Percentiles rank a stretch among this genome's conserved stretches.
These are phyloP conservation scores for Agrotis ipsilon DNA, from an alignment of 2,888 invertebrate species.

Conservation along the genomic window DNA sequence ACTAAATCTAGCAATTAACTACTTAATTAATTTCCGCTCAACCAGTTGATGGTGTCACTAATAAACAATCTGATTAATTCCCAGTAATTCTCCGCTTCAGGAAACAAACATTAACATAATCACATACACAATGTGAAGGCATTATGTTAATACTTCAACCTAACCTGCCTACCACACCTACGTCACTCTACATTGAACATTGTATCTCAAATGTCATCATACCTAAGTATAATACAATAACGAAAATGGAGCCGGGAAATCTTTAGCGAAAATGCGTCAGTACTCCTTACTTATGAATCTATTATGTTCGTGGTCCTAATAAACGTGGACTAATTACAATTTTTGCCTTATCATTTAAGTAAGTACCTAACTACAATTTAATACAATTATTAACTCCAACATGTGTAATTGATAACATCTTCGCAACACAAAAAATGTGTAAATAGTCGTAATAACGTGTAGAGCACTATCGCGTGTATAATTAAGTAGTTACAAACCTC, in stretches of 20 bases:
- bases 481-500: slow-evolving; percentile 65
- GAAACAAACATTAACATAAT: slow-evolving; percentile 65
- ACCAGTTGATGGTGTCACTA: slow-evolving; percentile 13
- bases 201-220: slow-evolving; percentile 72
- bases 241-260: slow-evolving; percentile 70
- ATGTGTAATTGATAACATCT: slow-evolving; percentile 55
- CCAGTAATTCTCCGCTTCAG: slow-evolving; percentile 48
- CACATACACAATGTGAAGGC: slow-evolving; percentile 63
- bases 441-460: slow-evolving; percentile 39
- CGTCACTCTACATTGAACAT: slow-evolving; percentile 73
- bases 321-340: slow-evolving; percentile 11
- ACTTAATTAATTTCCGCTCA: slow-evolving; percentile 3
- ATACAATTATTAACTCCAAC: slow-evolving; percentile 44
- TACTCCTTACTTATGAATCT: slow-evolving; percentile 48
- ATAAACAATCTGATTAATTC: slow-evolving; percentile 47
- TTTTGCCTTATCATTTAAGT: slow-evolving; percentile 22
- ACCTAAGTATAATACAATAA: slow-evolving; percentile 69
- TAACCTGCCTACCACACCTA: slow-evolving; percentile 64
- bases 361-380: slow-evolving; percentile 26
- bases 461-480: slow-evolving; percentile 40
- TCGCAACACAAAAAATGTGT: slow-evolving; percentile 46
- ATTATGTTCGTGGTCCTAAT: slow-evolving; percentile 32
- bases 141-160: slow-evolving; percentile 63
- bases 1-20: not conserved
- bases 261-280: slow-evolving; percentile 62